Evolutionary conservation across 2,888 invertebrate species (phyloP).

Genomic region (Oscheius onirici): DNA sequence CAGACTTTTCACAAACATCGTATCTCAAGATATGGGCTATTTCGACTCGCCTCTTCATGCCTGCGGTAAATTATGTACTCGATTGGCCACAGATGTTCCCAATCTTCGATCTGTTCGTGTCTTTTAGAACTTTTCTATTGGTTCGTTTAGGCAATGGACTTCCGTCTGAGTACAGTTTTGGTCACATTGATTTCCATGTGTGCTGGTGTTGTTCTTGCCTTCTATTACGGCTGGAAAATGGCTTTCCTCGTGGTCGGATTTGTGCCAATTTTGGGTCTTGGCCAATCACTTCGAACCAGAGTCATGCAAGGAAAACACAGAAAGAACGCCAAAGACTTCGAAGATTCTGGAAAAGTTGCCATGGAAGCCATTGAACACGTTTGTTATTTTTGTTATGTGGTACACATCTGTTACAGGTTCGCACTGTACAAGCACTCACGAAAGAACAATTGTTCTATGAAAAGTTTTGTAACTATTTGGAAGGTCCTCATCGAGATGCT

Average conservation of each 20-base stretch:
- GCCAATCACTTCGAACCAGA: constrained; percentile 50
- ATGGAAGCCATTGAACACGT: constrained; percentile 74
- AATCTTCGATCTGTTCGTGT: constrained; percentile 58
- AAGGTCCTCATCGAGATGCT: constrained; percentile 55
- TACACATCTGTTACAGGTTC: background rate
- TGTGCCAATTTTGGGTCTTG: constrained; percentile 70
- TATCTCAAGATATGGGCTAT: constrained; percentile 74
- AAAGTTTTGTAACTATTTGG: constrained; percentile 57
- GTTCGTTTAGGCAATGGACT: constrained; percentile 72
- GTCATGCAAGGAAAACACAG: constrained; percentile 72
- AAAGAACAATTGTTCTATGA: constrained; percentile 72
- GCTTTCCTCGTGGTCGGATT: constrained; percentile 73
- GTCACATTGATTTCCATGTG: constrained; percentile 69
- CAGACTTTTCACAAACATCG: constrained; percentile 72
- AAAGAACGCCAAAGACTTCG: constrained; percentile 74
- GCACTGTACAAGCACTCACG: constrained; percentile 73
- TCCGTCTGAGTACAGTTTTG: constrained; percentile 72
- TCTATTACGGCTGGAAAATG: constrained; percentile 74
- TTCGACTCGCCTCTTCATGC: constrained; percentile 73
- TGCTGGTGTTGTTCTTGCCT: constrained; percentile 69
- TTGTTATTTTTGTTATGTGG: constrained; percentile 37
- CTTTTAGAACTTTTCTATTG: background rate
- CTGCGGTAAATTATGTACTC: constrained; percentile 72
- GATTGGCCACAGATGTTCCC: constrained; percentile 74
- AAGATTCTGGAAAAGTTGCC: constrained; percentile 72